Base-by-base conservation (phyloP, 2,113 vertebrate species). In the Lonchura striata region DNA sequence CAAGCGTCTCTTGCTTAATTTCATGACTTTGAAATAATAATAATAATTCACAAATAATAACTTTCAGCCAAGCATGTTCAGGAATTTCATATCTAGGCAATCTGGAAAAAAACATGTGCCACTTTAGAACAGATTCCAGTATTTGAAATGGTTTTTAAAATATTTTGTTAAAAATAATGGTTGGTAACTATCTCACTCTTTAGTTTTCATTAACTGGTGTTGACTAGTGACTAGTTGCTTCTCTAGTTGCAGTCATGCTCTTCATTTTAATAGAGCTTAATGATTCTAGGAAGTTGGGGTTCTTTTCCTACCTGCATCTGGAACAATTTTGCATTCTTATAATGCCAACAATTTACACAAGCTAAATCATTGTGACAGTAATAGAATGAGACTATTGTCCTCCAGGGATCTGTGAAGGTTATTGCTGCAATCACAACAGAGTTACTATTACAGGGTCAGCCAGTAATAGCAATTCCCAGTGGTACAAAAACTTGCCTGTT, bases 371-470 rank as follows among this genome's bases (percentile, higher is more conserved):
- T 85, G 90, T 92, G 68, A 86, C 75, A 82, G 56, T 86, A 92
- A 82, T 90, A 95, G 71, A 92, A 86, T 61, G 88, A 90, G 53
- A 68, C 66, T 57, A 33, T 78, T 93, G 68, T 88, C 95, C 94
- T 94, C 77, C 46, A 88, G 44, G 64, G 60, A 25, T 86, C 76
- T 94, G 53, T 89, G 91, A 94, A 97, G 94, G 94, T 66, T 88
- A 71, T 86, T 90, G 49, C 50, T 75, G 61, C 74, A 92, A 85
- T 91, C 72, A 69, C 86, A 92, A 79, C 88, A 77, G 28, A 52
- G 27, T 41, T 88, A 65, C n/a, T 94, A 3, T 90, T 92, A 78
- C 89, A 80, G 65, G 50, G 61, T 90, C 82, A 90, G 23, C 23
- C 47, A 60, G 61, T 49, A 33, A 28, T 56, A 61, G n/a, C 75